These are phyloP conservation scores for Choloepus didactylus DNA, from an alignment of 2,797 vertebrate species.

Conservation along the genomic window DNA sequence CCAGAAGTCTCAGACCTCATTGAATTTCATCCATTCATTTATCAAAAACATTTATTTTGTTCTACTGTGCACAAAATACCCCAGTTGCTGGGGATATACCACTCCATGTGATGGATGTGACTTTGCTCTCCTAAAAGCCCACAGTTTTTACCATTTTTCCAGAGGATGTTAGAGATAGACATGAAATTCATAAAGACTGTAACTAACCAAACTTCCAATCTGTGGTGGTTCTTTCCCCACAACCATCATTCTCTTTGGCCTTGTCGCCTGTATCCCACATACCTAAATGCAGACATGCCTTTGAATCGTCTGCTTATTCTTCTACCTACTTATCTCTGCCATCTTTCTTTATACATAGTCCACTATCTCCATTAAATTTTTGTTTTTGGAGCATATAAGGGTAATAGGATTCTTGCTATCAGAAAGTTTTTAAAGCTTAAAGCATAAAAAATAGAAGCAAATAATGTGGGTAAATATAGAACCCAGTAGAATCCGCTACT, in stretches of 20 bases:
- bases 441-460: neutral
- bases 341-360: neutral
- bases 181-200: neutral
- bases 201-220: neutral
- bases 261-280: slow-evolving; percentile 19
- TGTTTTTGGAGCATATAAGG: neutral
- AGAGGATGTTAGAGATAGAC: neutral
- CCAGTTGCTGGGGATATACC: neutral
- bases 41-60: slow-evolving; percentile 36
- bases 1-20: slow-evolving; percentile 17
- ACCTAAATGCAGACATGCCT: neutral
- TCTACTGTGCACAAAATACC: neutral
- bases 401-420: neutral
- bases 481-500: neutral
- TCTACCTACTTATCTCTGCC: neutral
- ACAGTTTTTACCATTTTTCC: neutral
- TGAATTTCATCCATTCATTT: slow-evolving; percentile 26
- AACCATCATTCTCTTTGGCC: neutral
- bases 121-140: neutral
- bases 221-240: neutral
- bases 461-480: neutral
- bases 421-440: slow-evolving; percentile 3
- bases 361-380: neutral
- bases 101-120: neutral
- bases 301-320: slow-evolving; percentile 27